Conservation (phyloP, 1,140 invertebrate species). For the Zaprionus vittiger region DNA sequence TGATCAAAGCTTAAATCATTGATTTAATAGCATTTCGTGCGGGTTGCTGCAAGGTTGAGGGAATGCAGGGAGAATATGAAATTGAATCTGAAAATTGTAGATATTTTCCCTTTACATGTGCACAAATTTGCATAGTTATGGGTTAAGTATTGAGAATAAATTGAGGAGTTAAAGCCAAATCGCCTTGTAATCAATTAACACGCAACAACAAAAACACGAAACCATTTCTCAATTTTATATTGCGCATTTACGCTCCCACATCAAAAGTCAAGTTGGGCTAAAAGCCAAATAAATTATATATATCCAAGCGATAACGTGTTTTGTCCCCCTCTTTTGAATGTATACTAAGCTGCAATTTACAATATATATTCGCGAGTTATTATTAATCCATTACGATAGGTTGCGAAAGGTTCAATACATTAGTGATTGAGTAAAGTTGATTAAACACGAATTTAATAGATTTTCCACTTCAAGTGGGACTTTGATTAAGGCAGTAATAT, state of each 20-base stretch:
- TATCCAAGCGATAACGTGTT: neutral
- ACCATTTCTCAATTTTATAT: constrained; percentile 16
- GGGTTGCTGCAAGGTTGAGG: constrained; percentile 30
- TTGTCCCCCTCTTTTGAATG: neutral
- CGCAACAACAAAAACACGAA: neutral
- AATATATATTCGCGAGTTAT: neutral
- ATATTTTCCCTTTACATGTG: neutral
- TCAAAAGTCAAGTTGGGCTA: constrained; percentile 13
- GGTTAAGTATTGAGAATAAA: constrained; percentile 3
- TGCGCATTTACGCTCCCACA: constrained; percentile 28
- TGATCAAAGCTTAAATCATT: constrained; percentile 56
- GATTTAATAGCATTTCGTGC: constrained; percentile 25
- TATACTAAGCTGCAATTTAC: neutral
- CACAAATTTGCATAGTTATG: neutral
- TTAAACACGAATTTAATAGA: neutral
- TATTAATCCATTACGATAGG: constrained; percentile 1
- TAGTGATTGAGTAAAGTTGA: neutral
- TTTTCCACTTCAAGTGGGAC: neutral
- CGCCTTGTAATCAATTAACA: constrained; percentile 17
- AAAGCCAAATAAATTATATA: constrained; percentile 37
- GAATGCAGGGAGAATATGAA: neutral
- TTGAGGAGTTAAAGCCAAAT: constrained; percentile 5
- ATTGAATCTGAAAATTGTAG: neutral
- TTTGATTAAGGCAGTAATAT: neutral
- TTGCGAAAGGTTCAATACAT: neutral